phyloP scores from a whole-genome alignment of 2,888 invertebrate species.

The Morinoia aosen region DNA sequence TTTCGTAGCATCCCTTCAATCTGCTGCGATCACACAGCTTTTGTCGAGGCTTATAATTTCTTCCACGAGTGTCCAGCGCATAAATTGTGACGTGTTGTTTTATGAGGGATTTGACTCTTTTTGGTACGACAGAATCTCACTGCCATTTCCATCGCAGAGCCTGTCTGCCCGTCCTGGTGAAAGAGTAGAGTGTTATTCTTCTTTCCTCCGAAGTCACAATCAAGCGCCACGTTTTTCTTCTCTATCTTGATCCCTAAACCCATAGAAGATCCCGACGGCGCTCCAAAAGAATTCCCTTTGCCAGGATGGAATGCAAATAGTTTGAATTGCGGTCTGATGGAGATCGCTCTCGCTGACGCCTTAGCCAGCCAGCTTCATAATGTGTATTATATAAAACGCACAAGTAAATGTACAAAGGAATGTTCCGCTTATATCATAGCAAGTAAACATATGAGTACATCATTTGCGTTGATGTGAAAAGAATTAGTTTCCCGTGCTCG shows the following conservation, averaged over 20 bases:
- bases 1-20: neutral
- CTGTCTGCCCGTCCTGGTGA: neutral
- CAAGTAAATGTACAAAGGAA: no score
- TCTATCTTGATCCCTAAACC: conserved; percentile 26
- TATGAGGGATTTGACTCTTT: neutral
- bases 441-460: neutral
- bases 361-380: neutral
- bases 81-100: neutral
- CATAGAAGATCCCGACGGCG: conserved; percentile 20
- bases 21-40: neutral
- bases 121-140: neutral
- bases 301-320: conserved; percentile 40
- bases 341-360: neutral
- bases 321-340: conserved; percentile 41
- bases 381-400: neutral
- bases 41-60: neutral
- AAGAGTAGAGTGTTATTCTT: neutral
- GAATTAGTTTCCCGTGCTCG: no score
- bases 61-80: neutral
- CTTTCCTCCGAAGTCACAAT: conserved; percentile 7
- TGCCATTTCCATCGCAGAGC: neutral
- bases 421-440: neutral
- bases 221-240: conserved; percentile 9
- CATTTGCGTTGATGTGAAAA: no score
- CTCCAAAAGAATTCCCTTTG: conserved; percentile 17